Evolutionary conservation across 2,888 invertebrate species (phyloP).

Genomic region (Zygothrica quintamaculata): DNA sequence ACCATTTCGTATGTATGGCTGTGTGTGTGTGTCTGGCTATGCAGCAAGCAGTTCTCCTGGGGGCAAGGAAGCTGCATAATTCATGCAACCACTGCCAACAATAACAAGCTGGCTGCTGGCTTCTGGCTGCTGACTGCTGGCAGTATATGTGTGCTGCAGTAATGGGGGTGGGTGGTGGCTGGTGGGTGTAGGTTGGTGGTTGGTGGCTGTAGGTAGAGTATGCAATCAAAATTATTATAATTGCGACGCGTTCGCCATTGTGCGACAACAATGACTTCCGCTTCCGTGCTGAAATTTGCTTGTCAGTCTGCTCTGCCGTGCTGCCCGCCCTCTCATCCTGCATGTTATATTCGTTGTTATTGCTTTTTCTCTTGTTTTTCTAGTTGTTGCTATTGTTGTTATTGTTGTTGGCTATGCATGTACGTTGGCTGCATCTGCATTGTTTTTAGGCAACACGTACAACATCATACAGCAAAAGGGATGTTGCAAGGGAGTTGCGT

Average conservation of each 20-base stretch:
- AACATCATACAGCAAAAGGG: conserved; percentile 42
- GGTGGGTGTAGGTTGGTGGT: background rate
- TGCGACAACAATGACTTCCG: conserved; percentile 82
- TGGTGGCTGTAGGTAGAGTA: conserved; percentile 23
- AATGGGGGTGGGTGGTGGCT: too few relatives aligned
- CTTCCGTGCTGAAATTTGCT: conserved; percentile 79
- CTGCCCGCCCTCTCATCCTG: too few relatives aligned
- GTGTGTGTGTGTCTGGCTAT: background rate
- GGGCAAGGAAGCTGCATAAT: conserved; percentile 57
- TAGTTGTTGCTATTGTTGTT: conserved; percentile 16
- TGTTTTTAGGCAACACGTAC: conserved; percentile 61
- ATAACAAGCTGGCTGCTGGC: conserved; percentile 49
- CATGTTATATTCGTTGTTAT: conserved; percentile 29
- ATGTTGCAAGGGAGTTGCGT: conserved; percentile 16
- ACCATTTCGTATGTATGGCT: conserved; percentile 29
- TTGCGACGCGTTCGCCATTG: conserved; percentile 82
- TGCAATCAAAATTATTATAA: conserved; percentile 82
- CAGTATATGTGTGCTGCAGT: background rate
- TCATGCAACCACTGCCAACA: conserved; percentile 62
- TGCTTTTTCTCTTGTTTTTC: conserved; percentile 4
- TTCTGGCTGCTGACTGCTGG: background rate
- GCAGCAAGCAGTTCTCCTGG: conserved; percentile 2
- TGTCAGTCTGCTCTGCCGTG: conserved; percentile 37
- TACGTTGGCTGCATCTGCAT: conserved; percentile 60
- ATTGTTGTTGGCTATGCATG: conserved; percentile 35